Conservation (phyloP, 2,888 invertebrate genomes). For the Anthophora plumipes region DNA sequence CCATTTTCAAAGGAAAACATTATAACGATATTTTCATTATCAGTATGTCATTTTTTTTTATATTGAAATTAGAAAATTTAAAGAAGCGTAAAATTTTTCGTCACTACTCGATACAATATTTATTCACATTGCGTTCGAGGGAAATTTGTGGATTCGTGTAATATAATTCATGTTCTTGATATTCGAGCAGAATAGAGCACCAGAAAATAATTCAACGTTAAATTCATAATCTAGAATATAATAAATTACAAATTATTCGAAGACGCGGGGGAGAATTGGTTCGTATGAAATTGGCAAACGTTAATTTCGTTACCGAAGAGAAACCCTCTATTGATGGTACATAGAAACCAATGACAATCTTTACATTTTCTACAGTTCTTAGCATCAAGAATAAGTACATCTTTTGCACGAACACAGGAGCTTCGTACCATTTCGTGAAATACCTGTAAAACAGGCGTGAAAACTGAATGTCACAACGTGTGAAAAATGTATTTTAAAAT, state of each 20-base stretch:
- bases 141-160: background rate
- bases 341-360: background rate
- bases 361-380: background rate
- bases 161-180: no score
- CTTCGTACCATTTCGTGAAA: slow-evolving; percentile 20
- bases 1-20: background rate
- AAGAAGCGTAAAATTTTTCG: background rate
- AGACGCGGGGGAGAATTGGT: background rate
- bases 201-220: background rate
- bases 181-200: background rate
- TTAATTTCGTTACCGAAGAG: background rate
- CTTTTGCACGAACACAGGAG: slow-evolving; percentile 18
- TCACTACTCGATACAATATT: background rate
- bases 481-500: no score
- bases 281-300: background rate
- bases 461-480: background rate
- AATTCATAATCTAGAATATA: background rate
- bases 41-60: no score
- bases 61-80: no score
- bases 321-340: slow-evolving; percentile 16
- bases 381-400: slow-evolving; percentile 10
- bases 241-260: background rate
- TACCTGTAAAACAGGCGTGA: slow-evolving; percentile 4
- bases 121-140: background rate
- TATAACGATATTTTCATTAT: background rate